Evolutionary conservation across 1,140 invertebrate species (phyloP), one percentile per base, ranked within the genome.

Genomic region (Gonatopus flavifemur): DNA sequence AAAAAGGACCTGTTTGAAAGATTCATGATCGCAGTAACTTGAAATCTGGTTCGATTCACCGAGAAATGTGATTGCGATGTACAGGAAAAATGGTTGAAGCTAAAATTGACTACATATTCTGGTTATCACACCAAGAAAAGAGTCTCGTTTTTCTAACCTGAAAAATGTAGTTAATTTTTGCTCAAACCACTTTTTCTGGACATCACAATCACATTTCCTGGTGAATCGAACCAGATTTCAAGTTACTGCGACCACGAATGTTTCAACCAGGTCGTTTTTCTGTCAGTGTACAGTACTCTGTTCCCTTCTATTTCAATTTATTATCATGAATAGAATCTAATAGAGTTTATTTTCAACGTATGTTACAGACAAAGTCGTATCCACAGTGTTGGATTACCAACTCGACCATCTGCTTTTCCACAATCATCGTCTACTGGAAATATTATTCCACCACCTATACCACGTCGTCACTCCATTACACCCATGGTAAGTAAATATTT

Each of bases 381-480:
- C 19, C 69, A 72, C 39, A 76, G 74, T 46, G 62, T 76, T 33
- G 67, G 58, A 49, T 55, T 76, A 33, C 71, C 71, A 16, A 52
- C 57, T 8, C 62, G 60, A 41, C 57, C 57, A 19, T 69, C 67
- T 20, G 43, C 74, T 7, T 55, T 74, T 52, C 52, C 57, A 48
- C 62, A 74, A 55, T 55, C 59, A 25, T 47, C 61, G 19, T 48
- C 59, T 28, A 56, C 51, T 20, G 70, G 55, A 55, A 64, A 51
- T 41, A 45, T 50, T 20, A 41, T 43, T 39, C 62, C 62, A 41
- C 71, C 70, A 39, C 66, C 69, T 32, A 67, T 75, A 57, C 71
- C 74, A 20, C 69, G 74, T 31, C 70, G 74, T 50, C 70, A 76
- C 60, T 76, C 74, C 13, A 71, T 65, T 16, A 68, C 68, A 18